Conservation (phyloP, 2,113 vertebrate genomes). For the Phasianus colchicus region DNA sequence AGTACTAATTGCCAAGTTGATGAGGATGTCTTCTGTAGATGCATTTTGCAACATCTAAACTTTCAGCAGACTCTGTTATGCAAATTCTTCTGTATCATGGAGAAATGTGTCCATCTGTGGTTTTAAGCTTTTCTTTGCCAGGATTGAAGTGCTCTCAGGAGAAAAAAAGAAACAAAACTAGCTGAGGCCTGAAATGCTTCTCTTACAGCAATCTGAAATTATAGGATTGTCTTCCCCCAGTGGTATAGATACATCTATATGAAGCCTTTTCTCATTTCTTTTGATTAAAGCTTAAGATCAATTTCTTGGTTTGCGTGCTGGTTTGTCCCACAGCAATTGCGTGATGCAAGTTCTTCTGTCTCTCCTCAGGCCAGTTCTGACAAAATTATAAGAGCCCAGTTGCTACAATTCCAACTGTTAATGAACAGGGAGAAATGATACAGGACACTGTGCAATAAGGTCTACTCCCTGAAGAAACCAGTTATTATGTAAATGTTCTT, state of each 20-base stretch:
- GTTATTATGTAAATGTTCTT: not conserved
- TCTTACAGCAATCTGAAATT: not conserved
- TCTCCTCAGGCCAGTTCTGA: constrained; percentile 33
- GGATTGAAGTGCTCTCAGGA: not conserved
- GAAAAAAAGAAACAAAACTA: not conserved
- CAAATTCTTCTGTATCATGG: not conserved
- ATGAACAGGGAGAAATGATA: not conserved
- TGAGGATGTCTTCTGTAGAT: not conserved
- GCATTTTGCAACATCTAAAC: not conserved
- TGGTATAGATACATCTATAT: not conserved
- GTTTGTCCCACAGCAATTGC: constrained; percentile 42
- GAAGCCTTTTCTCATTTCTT: constrained; percentile 61
- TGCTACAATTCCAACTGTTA: not conserved
- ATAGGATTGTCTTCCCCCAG: constrained; percentile 2
- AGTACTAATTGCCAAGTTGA: not conserved
- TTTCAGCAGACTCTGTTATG: not conserved
- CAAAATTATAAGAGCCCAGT: not conserved
- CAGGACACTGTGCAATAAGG: not conserved
- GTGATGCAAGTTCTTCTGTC: constrained; percentile 7
- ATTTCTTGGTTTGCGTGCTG: constrained; percentile 33
- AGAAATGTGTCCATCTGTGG: not conserved
- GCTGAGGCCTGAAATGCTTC: constrained; percentile 3
- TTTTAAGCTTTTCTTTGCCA: not conserved
- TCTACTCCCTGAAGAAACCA: not conserved
- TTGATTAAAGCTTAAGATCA: constrained; percentile 65